Evolutionary conservation across 1,140 invertebrate species (phyloP), one percentile per base, ranked within the genome.

Genomic region (Calephelis virginiensis): DNA sequence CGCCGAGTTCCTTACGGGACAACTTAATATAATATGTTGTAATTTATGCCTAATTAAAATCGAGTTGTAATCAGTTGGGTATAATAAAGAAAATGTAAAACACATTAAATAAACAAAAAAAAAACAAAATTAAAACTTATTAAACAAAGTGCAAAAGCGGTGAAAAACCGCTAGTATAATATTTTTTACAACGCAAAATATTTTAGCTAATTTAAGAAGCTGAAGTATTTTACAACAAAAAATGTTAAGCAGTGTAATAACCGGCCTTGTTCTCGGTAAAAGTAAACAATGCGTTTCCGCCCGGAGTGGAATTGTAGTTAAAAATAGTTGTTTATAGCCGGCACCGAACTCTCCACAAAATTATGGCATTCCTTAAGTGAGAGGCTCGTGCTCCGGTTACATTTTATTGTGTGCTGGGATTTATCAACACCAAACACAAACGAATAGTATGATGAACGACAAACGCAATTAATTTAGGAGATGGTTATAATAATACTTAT

Each of bases 211-310:
- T 56, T 37, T 28, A 6, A 56, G 28, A 56, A 28, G 14, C 53
- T 56, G 6, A 12, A 56, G 11, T 56, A 56, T 56, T 53, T 53
- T 56, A 37, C 17, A 56, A 37, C 17, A 37, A 56, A 56, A 56
- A 56, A 6, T 56, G 53, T 56, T 37, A 56, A 56, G 13, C 53
- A 56, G 14, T 28, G 17, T 28, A 56, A 56, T 56, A 37, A 28
- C 53, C 53, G 28, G 17, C 28, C 53, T 56, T 56, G 53, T 56
- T 56, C 53, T 28, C 10, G 28, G 53, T 37, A 56, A 50, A 56
- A 28, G 53, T 56, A 56, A 56, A 56, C 53, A 56, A 56, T 56
- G 50, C 50, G 50, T 37, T 56, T 56, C 50, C 50, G 50, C 50
- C 28, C 50, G 50, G 28, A 56, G 50, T 56, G 50, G 50, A 56